Base-by-base conservation (phyloP, 2,888 invertebrate species). In the Cerceris ruficornis region DNA sequence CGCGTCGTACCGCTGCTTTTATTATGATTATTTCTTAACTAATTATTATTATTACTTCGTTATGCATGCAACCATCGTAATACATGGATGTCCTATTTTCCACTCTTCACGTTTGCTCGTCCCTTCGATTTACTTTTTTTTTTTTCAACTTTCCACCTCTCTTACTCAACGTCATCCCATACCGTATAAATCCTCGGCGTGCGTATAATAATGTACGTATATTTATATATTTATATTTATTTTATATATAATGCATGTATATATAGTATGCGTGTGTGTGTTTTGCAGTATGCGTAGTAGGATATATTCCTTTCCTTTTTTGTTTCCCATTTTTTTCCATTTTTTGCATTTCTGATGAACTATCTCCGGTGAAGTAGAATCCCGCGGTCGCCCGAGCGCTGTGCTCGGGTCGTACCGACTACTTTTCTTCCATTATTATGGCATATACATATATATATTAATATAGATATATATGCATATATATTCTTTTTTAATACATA, bases 31-130 rank as follows among this genome's bases (percentile, higher is more conserved):
- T 81, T 71, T 59, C 69, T 78, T 76, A 71, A 72, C 76, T 71
- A 68, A 69, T 59, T 78, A 81, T 84, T 79, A 84, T 87, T 88
- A 87, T 86, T 86, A 84, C 77, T 74, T 79, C 77, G 73, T 86
- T 87, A 86, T 87, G 87, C 88, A 88, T 90, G 89, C 87, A 87
- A 89, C 75, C 87, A 86, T 86, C 87, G 83, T 88, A 86, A 86
- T 85, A 86, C 80, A 82, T 82, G 70, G 54, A 75, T 71, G 58
- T 78, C 69, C 66, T 57, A n/a, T n/a, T 72, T 52, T 13, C 43
- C 61, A 58, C 60, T 28, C 17, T 52, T 17, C 43, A 55, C n/a
- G 39, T 58, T 58, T 41, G 28, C 28, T 28, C 28, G 28, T 28
- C 28, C 28, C 28, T 28, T 28, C 28, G 28, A 28, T 28, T n/a